phyloP scores from a whole-genome alignment of 2,888 invertebrate genomes.

The Amiota minor region DNA sequence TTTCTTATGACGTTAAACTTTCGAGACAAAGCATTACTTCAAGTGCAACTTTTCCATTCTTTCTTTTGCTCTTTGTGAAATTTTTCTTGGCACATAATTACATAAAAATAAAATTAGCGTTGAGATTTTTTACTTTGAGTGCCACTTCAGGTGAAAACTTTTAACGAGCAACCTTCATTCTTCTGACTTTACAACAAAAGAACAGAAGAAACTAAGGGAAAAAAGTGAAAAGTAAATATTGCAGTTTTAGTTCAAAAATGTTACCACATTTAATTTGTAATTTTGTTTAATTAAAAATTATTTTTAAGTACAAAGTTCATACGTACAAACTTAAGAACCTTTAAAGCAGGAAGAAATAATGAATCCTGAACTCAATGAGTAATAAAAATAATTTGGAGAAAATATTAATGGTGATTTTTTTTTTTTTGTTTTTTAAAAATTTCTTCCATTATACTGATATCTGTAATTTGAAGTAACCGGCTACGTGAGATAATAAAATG shows the following conservation, averaged over 20 bases:
- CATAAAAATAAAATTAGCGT: constrained; percentile 61
- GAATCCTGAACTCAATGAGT: too few relatives aligned
- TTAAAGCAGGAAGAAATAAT: background rate
- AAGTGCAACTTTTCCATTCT: background rate
- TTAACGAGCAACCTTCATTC: constrained; percentile 67
- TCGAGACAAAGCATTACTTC: background rate
- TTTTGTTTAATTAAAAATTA: constrained; percentile 56
- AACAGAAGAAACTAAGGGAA: background rate
- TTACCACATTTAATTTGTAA: constrained; percentile 60
- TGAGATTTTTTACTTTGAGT: constrained; percentile 63
- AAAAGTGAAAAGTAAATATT: too few relatives aligned
- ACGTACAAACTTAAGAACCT: background rate
- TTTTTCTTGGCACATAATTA: constrained; percentile 52
- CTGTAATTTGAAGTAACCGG: background rate
- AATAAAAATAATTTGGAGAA: too few relatives aligned
- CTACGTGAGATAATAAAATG: too few relatives aligned
- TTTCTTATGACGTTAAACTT: constrained; percentile 1
- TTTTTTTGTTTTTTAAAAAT: too few relatives aligned
- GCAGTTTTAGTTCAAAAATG: constrained; percentile 45
- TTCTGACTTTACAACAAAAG: constrained; percentile 28
- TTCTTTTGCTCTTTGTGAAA: background rate
- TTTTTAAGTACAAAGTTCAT: constrained; percentile 17
- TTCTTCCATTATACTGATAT: background rate
- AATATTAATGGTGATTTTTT: too few relatives aligned
- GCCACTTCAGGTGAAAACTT: constrained; percentile 63